Evolutionary conservation across 1,140 invertebrate species (phyloP).

Genomic region (Meloidogyne floridensis): DNA sequence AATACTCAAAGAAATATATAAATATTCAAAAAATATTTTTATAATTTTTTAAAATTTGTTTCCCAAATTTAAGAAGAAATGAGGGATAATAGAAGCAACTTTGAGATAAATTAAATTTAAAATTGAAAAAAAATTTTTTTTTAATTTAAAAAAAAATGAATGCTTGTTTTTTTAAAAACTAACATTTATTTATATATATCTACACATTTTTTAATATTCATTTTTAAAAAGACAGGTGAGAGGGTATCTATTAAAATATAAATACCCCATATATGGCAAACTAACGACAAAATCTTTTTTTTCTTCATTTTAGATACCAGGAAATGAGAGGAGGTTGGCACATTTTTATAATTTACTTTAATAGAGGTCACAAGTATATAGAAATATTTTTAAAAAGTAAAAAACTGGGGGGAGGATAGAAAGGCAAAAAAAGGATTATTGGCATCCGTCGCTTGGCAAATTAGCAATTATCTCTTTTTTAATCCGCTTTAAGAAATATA

Average conservation of each 20-base stretch:
- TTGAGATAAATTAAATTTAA: no score
- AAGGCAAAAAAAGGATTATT: neutral
- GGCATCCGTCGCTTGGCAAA: constrained; percentile 1
- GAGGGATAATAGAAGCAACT: no score
- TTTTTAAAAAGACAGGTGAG: neutral
- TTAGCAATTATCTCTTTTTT: neutral
- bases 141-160: neutral
- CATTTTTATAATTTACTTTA: neutral
- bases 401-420: neutral
- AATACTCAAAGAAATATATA: no score
- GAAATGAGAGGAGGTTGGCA: neutral
- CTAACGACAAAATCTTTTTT: neutral
- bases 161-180: neutral
- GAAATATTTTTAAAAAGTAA: neutral
- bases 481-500: neutral
- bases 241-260: neutral
- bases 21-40: no score
- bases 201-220: neutral
- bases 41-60: no score
- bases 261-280: neutral
- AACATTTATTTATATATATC: neutral
- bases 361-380: neutral
- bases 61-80: no score
- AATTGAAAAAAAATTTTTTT: neutral
- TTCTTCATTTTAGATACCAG: neutral